Conservation (phyloP, 2,113 vertebrate species). For the Notarius lentiginosus region DNA sequence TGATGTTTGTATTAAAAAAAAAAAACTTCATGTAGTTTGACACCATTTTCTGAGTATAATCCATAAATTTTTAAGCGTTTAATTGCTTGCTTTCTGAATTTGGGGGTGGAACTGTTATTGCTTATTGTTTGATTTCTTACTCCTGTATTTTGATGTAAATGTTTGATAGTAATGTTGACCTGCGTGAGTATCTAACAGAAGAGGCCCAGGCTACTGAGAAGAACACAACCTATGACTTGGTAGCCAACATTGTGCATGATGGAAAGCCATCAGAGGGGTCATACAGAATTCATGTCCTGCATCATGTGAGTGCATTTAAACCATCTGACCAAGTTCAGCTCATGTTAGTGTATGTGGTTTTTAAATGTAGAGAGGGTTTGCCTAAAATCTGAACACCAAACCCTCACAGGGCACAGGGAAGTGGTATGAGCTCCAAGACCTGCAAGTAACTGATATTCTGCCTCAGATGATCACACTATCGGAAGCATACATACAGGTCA, state of each 20-base stretch:
- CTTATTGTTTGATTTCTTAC: not conserved
- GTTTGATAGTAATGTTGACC: conserved; percentile 82
- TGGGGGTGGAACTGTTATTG: not conserved
- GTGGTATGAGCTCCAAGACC: conserved; percentile 97
- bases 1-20: not conserved
- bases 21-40: not conserved
- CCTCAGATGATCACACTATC: conserved; percentile 98
- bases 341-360: not conserved
- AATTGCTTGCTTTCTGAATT: not conserved
- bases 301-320: conserved; percentile 79
- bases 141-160: not conserved
- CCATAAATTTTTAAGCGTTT: not conserved
- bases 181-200: conserved; percentile 90
- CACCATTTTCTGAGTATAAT: not conserved
- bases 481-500: conserved; percentile 95
- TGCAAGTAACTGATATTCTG: conserved; percentile 94
- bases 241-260: conserved; percentile 92
- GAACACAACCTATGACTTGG: conserved; percentile 88
- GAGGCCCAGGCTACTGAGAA: conserved; percentile 85
- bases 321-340: not conserved
- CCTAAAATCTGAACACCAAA: not conserved
- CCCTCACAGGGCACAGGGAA: conserved; percentile 87
- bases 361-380: not conserved
- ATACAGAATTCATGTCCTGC: conserved; percentile 93
- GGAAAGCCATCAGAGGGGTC: conserved; percentile 90